These are phyloP conservation scores for Anastatus disparis DNA, from an alignment of 1,140 invertebrate species.

Conservation along the genomic window DNA sequence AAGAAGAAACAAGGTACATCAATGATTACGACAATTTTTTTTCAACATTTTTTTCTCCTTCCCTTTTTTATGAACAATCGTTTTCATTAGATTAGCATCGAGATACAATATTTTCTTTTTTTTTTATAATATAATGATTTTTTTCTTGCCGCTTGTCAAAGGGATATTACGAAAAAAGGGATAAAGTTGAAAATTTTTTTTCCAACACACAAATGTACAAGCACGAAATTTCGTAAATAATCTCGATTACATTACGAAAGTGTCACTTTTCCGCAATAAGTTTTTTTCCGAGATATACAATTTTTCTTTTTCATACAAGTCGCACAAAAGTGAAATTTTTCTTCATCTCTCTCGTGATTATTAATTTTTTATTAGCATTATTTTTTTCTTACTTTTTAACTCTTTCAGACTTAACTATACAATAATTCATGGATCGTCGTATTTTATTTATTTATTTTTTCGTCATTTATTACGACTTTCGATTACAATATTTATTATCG, in stretches of 20 bases:
- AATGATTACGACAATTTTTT: constrained; percentile 40
- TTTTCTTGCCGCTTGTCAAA: constrained; percentile 25
- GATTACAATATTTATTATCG: constrained; percentile 58
- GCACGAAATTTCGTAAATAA: constrained; percentile 36
- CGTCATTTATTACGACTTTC: constrained; percentile 64
- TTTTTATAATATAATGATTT: background rate
- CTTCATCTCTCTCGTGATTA: constrained; percentile 40
- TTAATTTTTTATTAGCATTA: constrained; percentile 31
- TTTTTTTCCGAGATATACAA: constrained; percentile 22
- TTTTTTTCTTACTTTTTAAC: constrained; percentile 33
- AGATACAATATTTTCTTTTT: constrained; percentile 7
- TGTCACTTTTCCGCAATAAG: constrained; percentile 13
- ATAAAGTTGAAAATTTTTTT: constrained; percentile 13
- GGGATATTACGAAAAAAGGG: constrained; percentile 16
- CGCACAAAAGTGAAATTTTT: constrained; percentile 4
- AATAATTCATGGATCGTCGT: no score
- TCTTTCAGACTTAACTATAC: constrained; percentile 63
- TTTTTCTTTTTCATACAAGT: constrained; percentile 16
- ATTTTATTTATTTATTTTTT: no score
- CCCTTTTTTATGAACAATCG: constrained; percentile 35
- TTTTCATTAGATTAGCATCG: constrained; percentile 28
- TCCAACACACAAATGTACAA: constrained; percentile 36
- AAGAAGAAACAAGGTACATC: constrained; percentile 54
- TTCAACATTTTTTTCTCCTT: constrained; percentile 19
- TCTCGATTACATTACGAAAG: constrained; percentile 25